Conservation (phyloP, 2,888 invertebrate species). For the Tridacna crocea region DNA sequence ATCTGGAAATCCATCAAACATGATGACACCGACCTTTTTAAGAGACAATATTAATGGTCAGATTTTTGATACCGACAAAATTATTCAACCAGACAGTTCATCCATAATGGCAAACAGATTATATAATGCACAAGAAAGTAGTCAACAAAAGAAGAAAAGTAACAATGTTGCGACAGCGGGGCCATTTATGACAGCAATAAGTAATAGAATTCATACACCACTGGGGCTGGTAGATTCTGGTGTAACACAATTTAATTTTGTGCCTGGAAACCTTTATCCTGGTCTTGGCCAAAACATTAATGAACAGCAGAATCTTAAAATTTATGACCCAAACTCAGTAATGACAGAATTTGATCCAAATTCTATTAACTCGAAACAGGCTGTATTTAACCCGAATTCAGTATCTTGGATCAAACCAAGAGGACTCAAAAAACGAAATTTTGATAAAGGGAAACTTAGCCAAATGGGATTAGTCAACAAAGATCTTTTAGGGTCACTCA, state of each 20-base stretch:
- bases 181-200: too few relatives aligned
- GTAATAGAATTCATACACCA: too few relatives aligned
- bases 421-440: neutral
- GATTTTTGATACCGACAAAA: neutral
- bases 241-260: constrained; percentile 23
- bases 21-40: constrained; percentile 17
- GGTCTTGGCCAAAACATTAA: neutral
- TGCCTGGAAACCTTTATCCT: constrained; percentile 46
- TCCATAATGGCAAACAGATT: too few relatives aligned
- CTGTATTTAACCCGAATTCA: constrained; percentile 46
- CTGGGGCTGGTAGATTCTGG: too few relatives aligned
- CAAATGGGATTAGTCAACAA: neutral
- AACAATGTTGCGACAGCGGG: too few relatives aligned
- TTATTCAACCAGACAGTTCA: too few relatives aligned
- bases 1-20: constrained; percentile 2
- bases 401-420: constrained; percentile 42
- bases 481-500: neutral
- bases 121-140: too few relatives aligned
- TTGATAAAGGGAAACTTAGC: neutral
- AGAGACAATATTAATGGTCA: neutral
- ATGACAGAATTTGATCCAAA: constrained; percentile 47
- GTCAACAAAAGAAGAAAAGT: too few relatives aligned
- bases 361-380: constrained; percentile 42
- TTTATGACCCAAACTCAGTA: neutral
- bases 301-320: constrained; percentile 3